Conservation (phyloP, 2,113 vertebrate genomes). For the Zootoca vivipara region DNA sequence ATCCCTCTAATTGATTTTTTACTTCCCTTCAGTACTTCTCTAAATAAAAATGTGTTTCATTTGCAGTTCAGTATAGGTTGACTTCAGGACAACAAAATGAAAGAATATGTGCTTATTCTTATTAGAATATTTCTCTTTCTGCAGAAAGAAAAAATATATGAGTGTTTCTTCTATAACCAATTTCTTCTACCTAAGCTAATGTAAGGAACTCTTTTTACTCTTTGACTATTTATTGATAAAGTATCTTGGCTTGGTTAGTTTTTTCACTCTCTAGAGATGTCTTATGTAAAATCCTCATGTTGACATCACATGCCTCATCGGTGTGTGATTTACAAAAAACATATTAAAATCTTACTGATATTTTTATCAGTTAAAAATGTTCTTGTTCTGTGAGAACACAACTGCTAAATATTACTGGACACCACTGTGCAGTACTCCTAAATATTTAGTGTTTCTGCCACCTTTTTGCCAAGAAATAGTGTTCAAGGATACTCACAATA, state of each 20-base stretch:
- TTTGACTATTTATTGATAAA: background rate
- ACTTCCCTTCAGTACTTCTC: conserved; percentile 30
- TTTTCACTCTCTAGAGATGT: background rate
- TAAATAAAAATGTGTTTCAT: conserved; percentile 22
- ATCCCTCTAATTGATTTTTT: conserved; percentile 50
- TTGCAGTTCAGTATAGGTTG: background rate
- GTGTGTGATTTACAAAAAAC: background rate
- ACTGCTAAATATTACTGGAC: background rate
- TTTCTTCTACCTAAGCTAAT: background rate
- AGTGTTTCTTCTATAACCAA: background rate
- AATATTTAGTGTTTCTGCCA: background rate
- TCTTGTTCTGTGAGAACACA: background rate
- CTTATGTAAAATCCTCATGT: background rate
- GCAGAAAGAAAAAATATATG: background rate
- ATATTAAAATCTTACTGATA: background rate
- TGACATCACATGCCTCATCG: background rate
- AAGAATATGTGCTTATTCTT: conserved; percentile 24
- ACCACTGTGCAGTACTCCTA: background rate
- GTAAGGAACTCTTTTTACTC: background rate
- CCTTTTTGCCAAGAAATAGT: too few species aligned
- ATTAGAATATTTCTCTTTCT: conserved; percentile 46
- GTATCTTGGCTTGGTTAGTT: background rate
- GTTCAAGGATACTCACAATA: too few species aligned
- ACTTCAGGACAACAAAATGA: background rate
- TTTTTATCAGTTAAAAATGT: background rate